Base-by-base conservation (phyloP, 2,888 invertebrate species). In the Clivina fossor region DNA sequence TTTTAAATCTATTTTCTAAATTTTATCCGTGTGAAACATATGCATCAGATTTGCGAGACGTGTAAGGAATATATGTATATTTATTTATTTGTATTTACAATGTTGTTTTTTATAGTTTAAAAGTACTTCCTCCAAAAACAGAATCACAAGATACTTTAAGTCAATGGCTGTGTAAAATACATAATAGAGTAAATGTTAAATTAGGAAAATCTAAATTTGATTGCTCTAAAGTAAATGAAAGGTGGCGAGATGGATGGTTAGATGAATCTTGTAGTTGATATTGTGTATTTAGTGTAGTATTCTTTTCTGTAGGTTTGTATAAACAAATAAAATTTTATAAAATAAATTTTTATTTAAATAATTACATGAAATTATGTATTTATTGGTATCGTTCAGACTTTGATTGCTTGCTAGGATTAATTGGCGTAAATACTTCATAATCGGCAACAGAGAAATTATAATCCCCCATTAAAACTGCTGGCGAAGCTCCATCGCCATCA, bases 191-290 rank as follows among this genome's bases (percentile, higher is more conserved):
- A 0, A 99, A 98, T 71, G 71, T 78, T 26, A 95, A 93, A 72
- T 74, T 97, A 28, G 92, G 90, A 1, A 99, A 99, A 75, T 84
- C 89, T 1, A 69, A 78, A 61, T 99, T 97, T 75, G 94, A 99
- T 75, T 99, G 99, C 74, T 82, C 81, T 43, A 84, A 85, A 73
- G 87, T 96, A 0, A 84, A 92, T 65, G 90, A 98, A 71, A 77
- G 98, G 66, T 99, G 98, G 99, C 78, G 83, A 71, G 93, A 95
- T 68, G 99, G 98, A 9, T 95, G 94, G 94, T 71, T 80, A 1
- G 94, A 96, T 71, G 95, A 95, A 11, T 93, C 93, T 8, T 96
- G 96, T 78, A 90, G 90, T 77, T 90, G 79, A 69, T 63, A 11
- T 11, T 11, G 2, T 16, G n/a, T n/a, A n/a, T n/a, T n/a, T n/a